Percentiles rank a stretch among this genome's conserved stretches.
These are phyloP conservation scores for Raja brachyura DNA, from an alignment of 2,113 vertebrate genomes.

Conservation along the genomic window DNA sequence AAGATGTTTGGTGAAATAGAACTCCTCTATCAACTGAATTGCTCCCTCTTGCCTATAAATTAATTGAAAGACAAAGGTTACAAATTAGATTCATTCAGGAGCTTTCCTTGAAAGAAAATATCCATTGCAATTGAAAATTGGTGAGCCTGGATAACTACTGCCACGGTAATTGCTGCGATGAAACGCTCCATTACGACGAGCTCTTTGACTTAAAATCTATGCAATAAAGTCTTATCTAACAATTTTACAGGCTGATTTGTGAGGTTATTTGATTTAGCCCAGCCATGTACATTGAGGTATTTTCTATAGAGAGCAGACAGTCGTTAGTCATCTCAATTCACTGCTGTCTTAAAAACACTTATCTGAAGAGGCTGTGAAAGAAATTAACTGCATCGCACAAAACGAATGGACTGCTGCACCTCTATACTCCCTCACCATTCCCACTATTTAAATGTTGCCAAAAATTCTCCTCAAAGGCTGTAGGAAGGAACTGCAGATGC, in stretches of 20 bases:
- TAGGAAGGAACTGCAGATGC: too few relatives aligned
- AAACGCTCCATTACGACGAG: background rate
- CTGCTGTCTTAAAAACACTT: constrained; percentile 22
- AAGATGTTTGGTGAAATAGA: background rate
- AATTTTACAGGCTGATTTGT: constrained; percentile 27
- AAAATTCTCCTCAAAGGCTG: too few relatives aligned
- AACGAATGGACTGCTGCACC: background rate
- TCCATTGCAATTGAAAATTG: background rate
- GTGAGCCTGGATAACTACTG: background rate
- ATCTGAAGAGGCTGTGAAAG: constrained; percentile 17
- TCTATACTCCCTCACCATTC: background rate
- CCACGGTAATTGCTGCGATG: background rate
- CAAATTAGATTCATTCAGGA: background rate
- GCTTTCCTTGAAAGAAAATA: background rate
- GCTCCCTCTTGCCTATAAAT: background rate
- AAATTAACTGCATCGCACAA: constrained; percentile 16
- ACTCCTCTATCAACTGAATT: background rate
- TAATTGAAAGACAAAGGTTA: background rate
- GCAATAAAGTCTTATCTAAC: constrained; percentile 13
- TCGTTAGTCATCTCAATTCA: background rate
- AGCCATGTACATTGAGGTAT: constrained; percentile 27
- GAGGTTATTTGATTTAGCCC: constrained; percentile 20
- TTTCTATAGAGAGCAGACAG: background rate
- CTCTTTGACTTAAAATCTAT: constrained; percentile 5
- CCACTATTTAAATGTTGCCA: background rate